These are phyloP conservation scores for Nothobranchius furzeri DNA, from an alignment of 2,113 vertebrate species.

Conservation along the genomic window DNA sequence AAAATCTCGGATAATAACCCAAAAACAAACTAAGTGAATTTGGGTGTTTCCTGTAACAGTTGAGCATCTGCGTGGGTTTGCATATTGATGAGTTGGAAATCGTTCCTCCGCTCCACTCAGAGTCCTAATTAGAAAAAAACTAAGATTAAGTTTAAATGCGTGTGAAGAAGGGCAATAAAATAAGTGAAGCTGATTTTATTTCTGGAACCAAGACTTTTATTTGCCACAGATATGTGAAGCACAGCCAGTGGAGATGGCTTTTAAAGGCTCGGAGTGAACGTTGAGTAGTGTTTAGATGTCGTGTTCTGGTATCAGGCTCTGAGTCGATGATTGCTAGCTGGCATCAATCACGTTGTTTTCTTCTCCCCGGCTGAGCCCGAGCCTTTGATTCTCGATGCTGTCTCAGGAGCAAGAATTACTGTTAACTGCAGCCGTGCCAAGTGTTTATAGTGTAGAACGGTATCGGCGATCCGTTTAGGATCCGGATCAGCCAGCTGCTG, in stretches of 20 bases:
- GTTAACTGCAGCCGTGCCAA: conserved; percentile 36
- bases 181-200: conserved; percentile 6
- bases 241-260: background rate
- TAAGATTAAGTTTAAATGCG: conserved; percentile 1
- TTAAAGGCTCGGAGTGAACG: conserved; percentile 9
- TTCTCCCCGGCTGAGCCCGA: conserved; percentile 3
- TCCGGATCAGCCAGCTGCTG: conserved; percentile 22
- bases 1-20: no score
- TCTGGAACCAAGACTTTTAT: background rate
- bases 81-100: background rate
- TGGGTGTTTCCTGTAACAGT: no score
- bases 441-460: conserved; percentile 36
- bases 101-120: background rate
- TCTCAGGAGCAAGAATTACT: conserved; percentile 37
- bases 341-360: conserved; percentile 32
- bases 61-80: background rate
- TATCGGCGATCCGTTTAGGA: conserved; percentile 41
- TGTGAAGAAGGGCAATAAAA: background rate
- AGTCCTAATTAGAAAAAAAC: background rate
- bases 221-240: background rate
- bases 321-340: conserved; percentile 24
- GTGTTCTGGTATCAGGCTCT: conserved; percentile 12
- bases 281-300: conserved; percentile 26
- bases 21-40: no score
- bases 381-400: conserved; percentile 41